These are phyloP conservation scores for Ophion ventricosus DNA, from an alignment of 2,888 invertebrate genomes.

Conservation along the genomic window DNA sequence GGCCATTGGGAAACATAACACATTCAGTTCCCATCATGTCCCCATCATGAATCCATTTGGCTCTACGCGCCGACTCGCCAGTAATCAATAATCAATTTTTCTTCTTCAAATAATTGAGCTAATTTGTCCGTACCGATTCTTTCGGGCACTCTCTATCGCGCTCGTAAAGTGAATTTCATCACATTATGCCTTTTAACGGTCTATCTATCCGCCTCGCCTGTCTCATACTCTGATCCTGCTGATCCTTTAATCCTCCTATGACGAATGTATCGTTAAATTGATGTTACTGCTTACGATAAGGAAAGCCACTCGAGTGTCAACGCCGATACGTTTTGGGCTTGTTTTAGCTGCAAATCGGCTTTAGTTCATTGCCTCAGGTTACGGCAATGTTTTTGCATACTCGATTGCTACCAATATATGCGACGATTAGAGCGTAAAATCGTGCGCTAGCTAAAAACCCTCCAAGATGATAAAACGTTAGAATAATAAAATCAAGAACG, in stretches of 20 bases:
- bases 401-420: background rate
- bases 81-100: background rate
- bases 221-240: background rate
- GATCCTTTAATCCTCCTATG: constrained; percentile 1
- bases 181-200: background rate
- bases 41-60: constrained; percentile 9
- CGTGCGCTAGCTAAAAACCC: background rate
- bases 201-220: background rate
- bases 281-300: constrained; percentile 1
- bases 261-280: background rate
- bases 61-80: background rate
- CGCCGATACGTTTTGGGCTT: background rate
- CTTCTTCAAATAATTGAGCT: no score
- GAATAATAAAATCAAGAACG: background rate
- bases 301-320: background rate
- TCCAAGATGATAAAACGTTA: background rate
- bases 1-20: background rate
- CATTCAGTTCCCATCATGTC: background rate
- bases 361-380: background rate
- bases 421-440: background rate
- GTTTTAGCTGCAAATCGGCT: constrained; percentile 2
- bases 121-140: no score
- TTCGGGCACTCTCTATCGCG: background rate
- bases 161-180: background rate
- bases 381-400: background rate